Evolutionary conservation across 2,888 invertebrate genomes (phyloP).

Genomic region (Chaitophorus viminalis): DNA sequence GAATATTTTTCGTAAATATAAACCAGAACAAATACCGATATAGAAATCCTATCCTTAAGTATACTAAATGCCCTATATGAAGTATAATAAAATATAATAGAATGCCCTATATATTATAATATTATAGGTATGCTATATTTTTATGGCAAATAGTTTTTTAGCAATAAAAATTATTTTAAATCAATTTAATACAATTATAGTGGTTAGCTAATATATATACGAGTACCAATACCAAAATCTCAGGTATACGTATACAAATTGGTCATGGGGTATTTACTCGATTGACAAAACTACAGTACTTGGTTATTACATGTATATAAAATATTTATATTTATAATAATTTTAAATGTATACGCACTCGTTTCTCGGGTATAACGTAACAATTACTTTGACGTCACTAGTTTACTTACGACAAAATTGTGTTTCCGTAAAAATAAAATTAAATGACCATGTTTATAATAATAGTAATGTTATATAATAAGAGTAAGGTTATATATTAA

Average conservation of each 20-base stretch:
- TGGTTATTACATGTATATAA: neutral
- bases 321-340: too few species aligned
- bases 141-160: neutral
- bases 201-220: too few species aligned
- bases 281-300: neutral
- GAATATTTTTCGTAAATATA: too few species aligned
- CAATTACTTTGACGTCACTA: neutral
- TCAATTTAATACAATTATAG: neutral
- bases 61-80: too few species aligned
- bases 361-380: neutral
- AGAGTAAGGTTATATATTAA: too few species aligned
- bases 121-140: neutral
- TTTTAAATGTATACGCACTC: too few species aligned
- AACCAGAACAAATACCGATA: too few species aligned
- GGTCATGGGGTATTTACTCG: neutral
- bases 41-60: too few species aligned
- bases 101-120: too few species aligned
- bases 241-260: neutral
- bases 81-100: too few species aligned
- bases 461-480: too few species aligned
- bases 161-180: neutral
- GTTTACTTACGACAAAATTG: neutral
- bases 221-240: neutral
- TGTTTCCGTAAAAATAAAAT: neutral
- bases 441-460: neutral